Conservation (phyloP, 2,888 invertebrate genomes). For the Boloria selene region DNA sequence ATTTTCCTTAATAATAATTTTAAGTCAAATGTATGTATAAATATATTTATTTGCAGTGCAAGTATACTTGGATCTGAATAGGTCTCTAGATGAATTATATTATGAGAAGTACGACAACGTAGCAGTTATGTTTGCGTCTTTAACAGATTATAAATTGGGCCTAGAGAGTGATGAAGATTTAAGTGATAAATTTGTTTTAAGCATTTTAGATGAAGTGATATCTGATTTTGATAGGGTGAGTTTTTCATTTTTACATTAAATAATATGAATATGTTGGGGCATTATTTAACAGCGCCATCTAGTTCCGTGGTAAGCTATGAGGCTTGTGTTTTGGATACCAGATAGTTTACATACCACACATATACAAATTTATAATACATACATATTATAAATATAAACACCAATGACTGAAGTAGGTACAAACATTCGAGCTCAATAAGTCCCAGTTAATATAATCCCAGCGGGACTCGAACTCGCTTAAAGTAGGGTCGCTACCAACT, state of each 20-base stretch:
- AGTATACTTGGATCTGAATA: slow-evolving; percentile 87
- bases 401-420: too few relatives aligned
- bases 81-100: slow-evolving; percentile 89
- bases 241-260: slow-evolving; percentile 30
- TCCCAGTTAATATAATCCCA: too few relatives aligned
- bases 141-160: slow-evolving; percentile 90
- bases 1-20: not conserved
- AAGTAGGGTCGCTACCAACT: too few relatives aligned
- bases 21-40: not conserved
- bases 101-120: slow-evolving; percentile 94
- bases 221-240: slow-evolving; percentile 94
- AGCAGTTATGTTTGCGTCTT: slow-evolving; percentile 97
- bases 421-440: too few relatives aligned
- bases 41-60: slow-evolving; percentile 82
- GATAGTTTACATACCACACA: too few relatives aligned
- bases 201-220: slow-evolving; percentile 94
- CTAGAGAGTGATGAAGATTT: slow-evolving; percentile 85
- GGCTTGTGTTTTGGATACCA: too few relatives aligned
- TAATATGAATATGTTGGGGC: too few relatives aligned
- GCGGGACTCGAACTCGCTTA: too few relatives aligned
- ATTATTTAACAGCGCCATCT: too few relatives aligned
- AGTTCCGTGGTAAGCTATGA: too few relatives aligned
- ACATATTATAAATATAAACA: too few relatives aligned
- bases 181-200: slow-evolving; percentile 84
- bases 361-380: too few relatives aligned